These are phyloP conservation scores for Spilosoma lubricipeda DNA, from an alignment of 2,888 invertebrate genomes.

Conservation along the genomic window DNA sequence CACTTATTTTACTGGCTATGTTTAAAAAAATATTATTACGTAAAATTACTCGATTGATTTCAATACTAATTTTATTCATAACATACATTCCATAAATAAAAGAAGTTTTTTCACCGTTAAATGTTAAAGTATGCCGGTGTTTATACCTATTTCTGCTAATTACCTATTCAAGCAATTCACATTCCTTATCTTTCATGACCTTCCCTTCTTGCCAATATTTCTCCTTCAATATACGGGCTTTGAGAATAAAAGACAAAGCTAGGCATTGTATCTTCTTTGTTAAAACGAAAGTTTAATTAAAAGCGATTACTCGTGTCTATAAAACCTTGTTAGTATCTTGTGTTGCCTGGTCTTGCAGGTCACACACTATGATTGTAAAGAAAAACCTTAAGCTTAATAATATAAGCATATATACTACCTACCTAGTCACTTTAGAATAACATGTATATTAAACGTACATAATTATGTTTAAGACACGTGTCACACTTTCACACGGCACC, in stretches of 20 bases:
- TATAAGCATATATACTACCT: not conserved
- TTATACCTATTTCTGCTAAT: not conserved
- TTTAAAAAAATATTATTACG: no score
- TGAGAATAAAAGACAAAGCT: not conserved
- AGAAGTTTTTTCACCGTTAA: not conserved
- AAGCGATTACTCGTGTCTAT: not conserved
- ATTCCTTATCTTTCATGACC: not conserved
- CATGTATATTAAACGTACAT: not conserved
- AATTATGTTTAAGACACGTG: not conserved
- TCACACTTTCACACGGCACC: not conserved
- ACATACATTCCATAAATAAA: no score
- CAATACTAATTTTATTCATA: no score
- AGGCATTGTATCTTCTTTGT: not conserved
- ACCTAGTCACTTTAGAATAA: not conserved
- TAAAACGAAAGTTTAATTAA: not conserved
- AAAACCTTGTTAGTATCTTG: not conserved
- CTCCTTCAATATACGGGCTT: not conserved
- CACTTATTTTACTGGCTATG: not conserved
- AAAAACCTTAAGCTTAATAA: not conserved
- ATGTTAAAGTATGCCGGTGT: not conserved
- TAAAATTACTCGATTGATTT: no score
- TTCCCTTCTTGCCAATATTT: not conserved
- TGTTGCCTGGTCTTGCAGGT: not conserved
- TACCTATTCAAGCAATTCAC: not conserved
- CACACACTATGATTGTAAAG: not conserved